phyloP scores from a whole-genome alignment of 2,888 invertebrate genomes.

The Timandra comae region DNA sequence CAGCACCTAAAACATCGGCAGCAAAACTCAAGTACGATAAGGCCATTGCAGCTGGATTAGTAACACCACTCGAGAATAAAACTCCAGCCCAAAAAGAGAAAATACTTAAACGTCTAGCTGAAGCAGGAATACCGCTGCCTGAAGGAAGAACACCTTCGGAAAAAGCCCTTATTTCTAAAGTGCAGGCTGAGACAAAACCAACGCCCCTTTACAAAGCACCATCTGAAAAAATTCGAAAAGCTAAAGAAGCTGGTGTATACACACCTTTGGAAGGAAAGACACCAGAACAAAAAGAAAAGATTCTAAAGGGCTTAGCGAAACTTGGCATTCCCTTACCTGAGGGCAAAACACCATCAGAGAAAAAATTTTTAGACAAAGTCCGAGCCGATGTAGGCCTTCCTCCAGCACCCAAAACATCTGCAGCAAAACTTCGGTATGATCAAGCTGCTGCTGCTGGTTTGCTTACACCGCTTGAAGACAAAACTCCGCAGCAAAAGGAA shows the following conservation, averaged over 20 bases:
- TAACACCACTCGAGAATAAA: slow-evolving; percentile 33
- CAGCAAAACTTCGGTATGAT: slow-evolving; percentile 15
- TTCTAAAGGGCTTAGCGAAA: slow-evolving; percentile 22
- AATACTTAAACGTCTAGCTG: slow-evolving; percentile 27
- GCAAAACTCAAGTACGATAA: slow-evolving; percentile 12
- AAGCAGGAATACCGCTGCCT: slow-evolving; percentile 15
- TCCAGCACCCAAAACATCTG: slow-evolving; percentile 21
- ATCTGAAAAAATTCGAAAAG: slow-evolving; percentile 16
- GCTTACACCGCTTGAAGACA: slow-evolving; percentile 29
- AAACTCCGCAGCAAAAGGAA: slow-evolving; percentile 25
- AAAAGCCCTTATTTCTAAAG: slow-evolving; percentile 5
- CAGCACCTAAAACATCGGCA: slow-evolving; percentile 1
- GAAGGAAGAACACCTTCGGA: slow-evolving; percentile 27
- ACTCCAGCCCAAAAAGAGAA: slow-evolving; percentile 30
- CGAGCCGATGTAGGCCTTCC: slow-evolving; percentile 19
- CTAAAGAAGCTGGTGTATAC: slow-evolving; percentile 17
- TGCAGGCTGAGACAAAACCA: background rate
- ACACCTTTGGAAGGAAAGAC: slow-evolving; percentile 26
- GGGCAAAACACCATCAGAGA: slow-evolving; percentile 17
- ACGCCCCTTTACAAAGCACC: background rate
- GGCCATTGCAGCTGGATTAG: slow-evolving; percentile 7
- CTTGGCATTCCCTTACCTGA: slow-evolving; percentile 27
- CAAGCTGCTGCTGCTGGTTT: slow-evolving; percentile 24
- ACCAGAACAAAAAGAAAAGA: slow-evolving; percentile 23
- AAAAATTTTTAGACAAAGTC: slow-evolving; percentile 19